These are phyloP conservation scores for Parambassis ranga DNA, from an alignment of 2,797 vertebrate genomes.

Conservation along the genomic window DNA sequence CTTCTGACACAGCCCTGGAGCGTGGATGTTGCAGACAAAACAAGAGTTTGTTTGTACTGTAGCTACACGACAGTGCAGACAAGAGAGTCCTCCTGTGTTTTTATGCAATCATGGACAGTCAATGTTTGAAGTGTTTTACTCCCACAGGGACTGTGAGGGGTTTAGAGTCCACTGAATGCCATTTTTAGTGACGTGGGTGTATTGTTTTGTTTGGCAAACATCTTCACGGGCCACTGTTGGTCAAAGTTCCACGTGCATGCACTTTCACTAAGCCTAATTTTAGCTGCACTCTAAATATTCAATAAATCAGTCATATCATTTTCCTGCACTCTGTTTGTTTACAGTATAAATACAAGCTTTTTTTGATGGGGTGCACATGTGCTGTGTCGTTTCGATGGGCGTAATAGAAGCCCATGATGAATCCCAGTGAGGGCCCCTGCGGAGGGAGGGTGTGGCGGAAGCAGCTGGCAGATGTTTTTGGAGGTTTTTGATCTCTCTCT, in stretches of 20 bases:
- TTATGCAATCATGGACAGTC: conserved; percentile 11
- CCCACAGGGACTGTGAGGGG: conserved; percentile 15
- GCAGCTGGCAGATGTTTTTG: conserved; percentile 47
- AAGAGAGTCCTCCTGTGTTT: conserved; percentile 11
- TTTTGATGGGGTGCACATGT: conserved; percentile 1
- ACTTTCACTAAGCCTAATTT: conserved; percentile 47
- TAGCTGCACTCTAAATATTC: conserved; percentile 28
- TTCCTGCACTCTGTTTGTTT: conserved; percentile 39
- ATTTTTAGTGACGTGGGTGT: conserved; percentile 56
- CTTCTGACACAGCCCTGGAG: not conserved
- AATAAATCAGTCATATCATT: conserved; percentile 33
- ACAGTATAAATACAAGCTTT: not conserved
- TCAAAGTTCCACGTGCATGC: conserved; percentile 23
- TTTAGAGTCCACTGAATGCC: conserved; percentile 50
- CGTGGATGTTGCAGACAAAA: conserved; percentile 14
- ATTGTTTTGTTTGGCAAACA: conserved; percentile 56
- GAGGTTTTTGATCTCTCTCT: conserved; percentile 53
- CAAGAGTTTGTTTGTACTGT: not conserved
- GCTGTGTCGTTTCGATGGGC: not conserved
- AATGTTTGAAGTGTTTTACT: conserved; percentile 28
- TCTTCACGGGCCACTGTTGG: conserved; percentile 16
- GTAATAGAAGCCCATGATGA: conserved; percentile 13
- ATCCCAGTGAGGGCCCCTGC: conserved; percentile 1
- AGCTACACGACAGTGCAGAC: not conserved
- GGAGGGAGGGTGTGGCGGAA: conserved; percentile 34